Conservation (phyloP, 35 echinoderm and acorn worm species). For the Ophiothrix spiculata region DNA sequence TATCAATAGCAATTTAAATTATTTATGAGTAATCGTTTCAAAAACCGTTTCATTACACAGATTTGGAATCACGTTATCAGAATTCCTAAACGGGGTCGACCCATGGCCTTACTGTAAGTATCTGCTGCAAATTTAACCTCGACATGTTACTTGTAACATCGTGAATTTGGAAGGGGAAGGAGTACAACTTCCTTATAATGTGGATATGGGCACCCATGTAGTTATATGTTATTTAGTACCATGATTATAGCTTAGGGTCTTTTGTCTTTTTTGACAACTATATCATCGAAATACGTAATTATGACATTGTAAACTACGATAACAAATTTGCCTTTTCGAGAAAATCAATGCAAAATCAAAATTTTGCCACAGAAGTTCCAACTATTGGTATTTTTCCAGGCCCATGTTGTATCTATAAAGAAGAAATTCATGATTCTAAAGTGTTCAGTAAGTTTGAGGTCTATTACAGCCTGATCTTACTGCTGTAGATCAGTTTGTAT, state of each 20-base stretch:
- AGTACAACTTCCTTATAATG: not conserved
- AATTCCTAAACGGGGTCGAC: not conserved
- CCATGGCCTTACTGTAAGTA: not conserved
- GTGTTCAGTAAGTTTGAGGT: too few relatives aligned
- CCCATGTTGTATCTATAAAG: too few relatives aligned
- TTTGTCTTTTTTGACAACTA: not conserved
- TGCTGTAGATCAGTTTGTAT: too few relatives aligned
- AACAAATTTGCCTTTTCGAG: too few relatives aligned
- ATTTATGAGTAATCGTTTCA: too few relatives aligned
- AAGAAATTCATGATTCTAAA: too few relatives aligned
- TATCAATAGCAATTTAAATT: too few relatives aligned
- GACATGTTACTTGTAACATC: not conserved
- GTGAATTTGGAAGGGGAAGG: not conserved
- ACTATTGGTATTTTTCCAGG: too few relatives aligned
- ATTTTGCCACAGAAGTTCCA: too few relatives aligned
- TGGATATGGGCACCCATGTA: not conserved
- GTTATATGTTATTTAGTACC: not conserved
- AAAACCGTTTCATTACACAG: not conserved
- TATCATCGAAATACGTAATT: not conserved
- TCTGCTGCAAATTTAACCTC: not conserved
- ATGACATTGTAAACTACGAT: not conserved
- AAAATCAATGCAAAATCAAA: too few relatives aligned
- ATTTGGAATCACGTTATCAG: not conserved
- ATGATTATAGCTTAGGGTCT: too few relatives aligned
- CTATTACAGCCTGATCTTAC: too few relatives aligned